Evolutionary conservation across 2,888 invertebrate species (phyloP).

Genomic region (Rhogogaster chlorosoma): DNA sequence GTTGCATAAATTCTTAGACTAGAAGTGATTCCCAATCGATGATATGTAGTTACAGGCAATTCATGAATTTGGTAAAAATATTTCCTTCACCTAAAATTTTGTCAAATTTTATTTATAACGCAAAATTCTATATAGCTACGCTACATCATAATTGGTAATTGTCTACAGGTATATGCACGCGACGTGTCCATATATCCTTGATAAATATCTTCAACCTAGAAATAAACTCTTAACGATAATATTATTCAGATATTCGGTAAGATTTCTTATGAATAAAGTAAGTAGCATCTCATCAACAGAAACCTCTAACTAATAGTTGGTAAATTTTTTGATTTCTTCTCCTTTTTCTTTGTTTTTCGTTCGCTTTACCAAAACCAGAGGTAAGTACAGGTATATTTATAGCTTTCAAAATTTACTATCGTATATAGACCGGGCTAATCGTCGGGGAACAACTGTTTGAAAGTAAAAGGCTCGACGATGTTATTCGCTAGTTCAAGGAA

Average conservation of each 20-base stretch:
- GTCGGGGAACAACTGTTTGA: slow-evolving; percentile 80
- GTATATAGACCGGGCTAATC: slow-evolving; percentile 41
- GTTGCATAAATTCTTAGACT: background rate
- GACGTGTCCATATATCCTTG: slow-evolving; percentile 7
- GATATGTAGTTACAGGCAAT: background rate
- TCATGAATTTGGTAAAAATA: background rate
- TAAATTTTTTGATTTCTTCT: background rate
- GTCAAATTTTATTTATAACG: slow-evolving; percentile 17
- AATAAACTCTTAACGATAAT: background rate
- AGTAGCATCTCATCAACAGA: background rate
- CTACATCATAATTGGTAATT: background rate
- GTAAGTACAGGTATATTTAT: background rate
- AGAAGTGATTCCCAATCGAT: background rate
- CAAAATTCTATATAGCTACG: background rate
- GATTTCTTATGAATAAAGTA: background rate
- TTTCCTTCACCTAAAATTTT: background rate
- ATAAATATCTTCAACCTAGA: background rate
- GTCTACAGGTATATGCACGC: background rate
- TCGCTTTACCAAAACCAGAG: background rate
- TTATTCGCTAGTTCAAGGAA: slow-evolving; percentile 81
- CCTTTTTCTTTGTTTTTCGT: background rate
- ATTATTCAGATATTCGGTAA: background rate
- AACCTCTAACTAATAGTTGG: background rate
- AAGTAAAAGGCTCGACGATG: slow-evolving; percentile 79
- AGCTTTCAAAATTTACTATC: background rate